Conservation (phyloP, 2,888 invertebrate genomes). For the Cataglyphis altisquamis region DNA sequence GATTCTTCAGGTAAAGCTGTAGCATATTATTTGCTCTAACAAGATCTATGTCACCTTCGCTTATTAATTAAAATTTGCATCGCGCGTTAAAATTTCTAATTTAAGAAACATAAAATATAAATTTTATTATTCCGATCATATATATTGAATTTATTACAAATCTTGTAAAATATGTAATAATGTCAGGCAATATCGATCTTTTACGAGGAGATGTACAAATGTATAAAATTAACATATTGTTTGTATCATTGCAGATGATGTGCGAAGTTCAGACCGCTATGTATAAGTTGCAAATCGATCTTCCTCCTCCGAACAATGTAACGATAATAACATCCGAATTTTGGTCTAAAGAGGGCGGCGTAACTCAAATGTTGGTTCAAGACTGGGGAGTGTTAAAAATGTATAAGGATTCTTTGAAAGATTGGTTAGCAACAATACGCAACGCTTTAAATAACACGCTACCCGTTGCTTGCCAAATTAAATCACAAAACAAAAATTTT, state of each 20-base stretch:
- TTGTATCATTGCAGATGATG: constrained; percentile 84
- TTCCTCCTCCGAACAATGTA: constrained; percentile 77
- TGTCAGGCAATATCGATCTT: neutral
- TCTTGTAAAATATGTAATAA: neutral
- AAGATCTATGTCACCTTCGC: constrained; percentile 4
- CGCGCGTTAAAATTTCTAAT: neutral
- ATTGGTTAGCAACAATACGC: constrained; percentile 86
- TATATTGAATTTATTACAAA: constrained; percentile 4
- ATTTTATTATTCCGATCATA: constrained; percentile 25
- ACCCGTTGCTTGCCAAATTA: constrained; percentile 80
- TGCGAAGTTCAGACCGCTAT: constrained; percentile 89
- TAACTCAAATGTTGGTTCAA: constrained; percentile 88
- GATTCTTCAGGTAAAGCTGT: constrained; percentile 79
- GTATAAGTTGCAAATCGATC: constrained; percentile 85
- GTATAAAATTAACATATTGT: constrained; percentile 14
- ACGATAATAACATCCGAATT: constrained; percentile 84
- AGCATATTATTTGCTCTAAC: neutral
- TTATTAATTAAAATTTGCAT: constrained; percentile 29
- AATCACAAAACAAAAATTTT: neutral
- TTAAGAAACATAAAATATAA: neutral
- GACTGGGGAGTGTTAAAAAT: constrained; percentile 89
- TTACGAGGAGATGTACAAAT: constrained; percentile 7
- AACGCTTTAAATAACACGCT: constrained; percentile 86
- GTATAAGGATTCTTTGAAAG: constrained; percentile 88
- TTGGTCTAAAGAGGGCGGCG: constrained; percentile 87